Evolutionary conservation across 2,888 invertebrate species (phyloP).

Genomic region (Nemotelus nigrinus): DNA sequence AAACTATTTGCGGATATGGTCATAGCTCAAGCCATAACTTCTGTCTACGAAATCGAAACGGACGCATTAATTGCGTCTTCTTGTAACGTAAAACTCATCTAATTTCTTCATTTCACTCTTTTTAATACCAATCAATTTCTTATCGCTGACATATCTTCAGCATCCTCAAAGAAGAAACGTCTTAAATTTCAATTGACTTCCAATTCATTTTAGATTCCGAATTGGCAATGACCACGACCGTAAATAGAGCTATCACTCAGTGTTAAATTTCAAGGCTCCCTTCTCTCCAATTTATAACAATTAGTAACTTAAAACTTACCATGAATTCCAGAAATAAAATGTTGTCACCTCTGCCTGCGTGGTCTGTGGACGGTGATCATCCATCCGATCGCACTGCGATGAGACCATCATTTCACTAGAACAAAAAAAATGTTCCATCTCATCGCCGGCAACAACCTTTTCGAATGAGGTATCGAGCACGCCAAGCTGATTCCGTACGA

Average conservation of each 20-base stretch:
- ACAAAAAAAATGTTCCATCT: constrained; percentile 18
- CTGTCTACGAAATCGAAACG: no score
- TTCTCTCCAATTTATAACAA: constrained; percentile 50
- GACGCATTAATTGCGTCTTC: neutral
- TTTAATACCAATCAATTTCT: constrained; percentile 31
- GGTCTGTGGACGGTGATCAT: neutral
- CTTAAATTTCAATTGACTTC: constrained; percentile 39
- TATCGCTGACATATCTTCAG: constrained; percentile 23
- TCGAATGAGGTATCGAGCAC: constrained; percentile 24
- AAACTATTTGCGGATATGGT: no score
- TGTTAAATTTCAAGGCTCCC: constrained; percentile 38
- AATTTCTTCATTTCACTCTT: constrained; percentile 40
- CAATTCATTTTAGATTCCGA: constrained; percentile 38
- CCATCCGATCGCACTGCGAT: neutral
- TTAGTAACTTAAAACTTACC: constrained; percentile 53
- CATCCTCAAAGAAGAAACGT: constrained; percentile 3
- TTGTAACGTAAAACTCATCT: constrained; percentile 13
- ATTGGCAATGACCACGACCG: constrained; percentile 36
- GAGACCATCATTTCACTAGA: constrained; percentile 25
- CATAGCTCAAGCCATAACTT: no score
- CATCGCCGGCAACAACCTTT: constrained; percentile 28
- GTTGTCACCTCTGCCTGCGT: constrained; percentile 30
- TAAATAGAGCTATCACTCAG: constrained; percentile 48
- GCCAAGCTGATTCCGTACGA: constrained; percentile 10
- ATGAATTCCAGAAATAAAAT: constrained; percentile 37